Evolutionary conservation across 37 sponge, comb jelly and placozoan species (phyloP).

Genomic region (Petrosia ficiformis): DNA sequence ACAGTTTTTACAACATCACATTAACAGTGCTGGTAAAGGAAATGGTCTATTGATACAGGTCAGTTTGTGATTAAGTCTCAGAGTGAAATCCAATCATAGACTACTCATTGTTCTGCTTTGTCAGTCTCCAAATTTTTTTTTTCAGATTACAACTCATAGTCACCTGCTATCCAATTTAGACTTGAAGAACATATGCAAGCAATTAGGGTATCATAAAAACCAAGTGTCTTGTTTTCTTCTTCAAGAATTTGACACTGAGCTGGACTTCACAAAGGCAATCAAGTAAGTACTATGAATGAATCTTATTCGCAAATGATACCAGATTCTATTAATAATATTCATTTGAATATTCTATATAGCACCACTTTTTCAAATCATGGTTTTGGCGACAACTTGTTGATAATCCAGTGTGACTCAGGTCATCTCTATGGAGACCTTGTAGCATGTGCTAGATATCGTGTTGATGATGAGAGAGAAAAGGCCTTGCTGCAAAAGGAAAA

Average conservation of each 20-base stretch:
- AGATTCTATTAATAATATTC: too few relatives aligned
- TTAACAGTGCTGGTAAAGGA: not conserved
- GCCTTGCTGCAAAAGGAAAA: too few relatives aligned
- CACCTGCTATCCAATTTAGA: constrained; percentile 60
- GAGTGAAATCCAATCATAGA: not conserved
- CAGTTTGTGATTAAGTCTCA: not conserved
- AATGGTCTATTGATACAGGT: constrained; percentile 38
- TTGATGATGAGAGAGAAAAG: constrained; percentile 36
- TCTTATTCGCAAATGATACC: not conserved
- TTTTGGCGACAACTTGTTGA: constrained; percentile 79
- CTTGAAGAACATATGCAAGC: constrained; percentile 10
- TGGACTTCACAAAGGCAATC: constrained; percentile 63
- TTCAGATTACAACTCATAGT: constrained; percentile 84
- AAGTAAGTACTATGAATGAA: constrained; percentile 53
- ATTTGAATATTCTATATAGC: too few relatives aligned
- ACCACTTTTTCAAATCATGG: too few relatives aligned
- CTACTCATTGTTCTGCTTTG: not conserved
- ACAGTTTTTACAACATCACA: constrained; percentile 14
- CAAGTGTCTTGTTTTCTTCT: constrained; percentile 23
- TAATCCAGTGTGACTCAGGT: too few relatives aligned
- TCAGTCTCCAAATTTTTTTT: constrained; percentile 13
- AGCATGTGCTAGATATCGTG: too few relatives aligned
- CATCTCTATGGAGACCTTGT: too few relatives aligned
- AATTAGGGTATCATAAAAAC: constrained; percentile 4
- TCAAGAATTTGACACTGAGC: too few relatives aligned